A percentile compares a stretch with the other conserved stretches of the same genome.
phyloP scores from a whole-genome alignment of 2,888 invertebrate species.

The Pheosia gnoma region DNA sequence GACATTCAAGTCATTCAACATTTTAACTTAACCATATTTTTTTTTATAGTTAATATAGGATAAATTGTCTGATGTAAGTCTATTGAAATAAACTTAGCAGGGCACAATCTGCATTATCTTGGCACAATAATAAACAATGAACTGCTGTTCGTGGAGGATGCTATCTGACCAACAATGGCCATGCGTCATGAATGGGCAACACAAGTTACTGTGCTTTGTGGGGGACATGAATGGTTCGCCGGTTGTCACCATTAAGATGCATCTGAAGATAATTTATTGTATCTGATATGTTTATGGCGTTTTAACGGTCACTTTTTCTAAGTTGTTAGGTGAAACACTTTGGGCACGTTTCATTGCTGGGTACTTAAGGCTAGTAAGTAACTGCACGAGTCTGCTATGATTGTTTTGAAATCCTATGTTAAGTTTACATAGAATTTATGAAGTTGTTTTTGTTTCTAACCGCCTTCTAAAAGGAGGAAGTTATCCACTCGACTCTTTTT shows the following conservation, averaged over 20 bases:
- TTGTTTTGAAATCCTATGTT: no score
- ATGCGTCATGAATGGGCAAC: not conserved
- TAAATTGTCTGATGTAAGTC: not conserved
- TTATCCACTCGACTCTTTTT: no score
- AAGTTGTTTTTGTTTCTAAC: no score
- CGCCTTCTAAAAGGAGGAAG: no score
- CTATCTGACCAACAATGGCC: slow-evolving; percentile 1
- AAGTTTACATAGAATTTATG: no score
- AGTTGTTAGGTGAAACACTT: not conserved
- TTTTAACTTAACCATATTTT: no score
- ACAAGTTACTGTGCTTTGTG: slow-evolving; percentile 2
- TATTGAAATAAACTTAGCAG: not conserved
- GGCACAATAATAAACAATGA: slow-evolving; percentile 4
- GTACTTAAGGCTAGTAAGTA: no score
- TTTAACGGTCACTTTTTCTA: not conserved
- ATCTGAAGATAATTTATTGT: not conserved
- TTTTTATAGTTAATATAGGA: no score
- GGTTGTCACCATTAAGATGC: not conserved
- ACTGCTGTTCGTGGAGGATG: not conserved
- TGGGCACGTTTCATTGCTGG: not conserved
- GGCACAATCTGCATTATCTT: not conserved
- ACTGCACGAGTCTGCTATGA: no score
- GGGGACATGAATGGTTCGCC: not conserved
- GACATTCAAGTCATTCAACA: no score
- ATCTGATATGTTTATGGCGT: slow-evolving; percentile 1